Conservation (phyloP, 1,140 invertebrate genomes). For the Oryctes rhinoceros region DNA sequence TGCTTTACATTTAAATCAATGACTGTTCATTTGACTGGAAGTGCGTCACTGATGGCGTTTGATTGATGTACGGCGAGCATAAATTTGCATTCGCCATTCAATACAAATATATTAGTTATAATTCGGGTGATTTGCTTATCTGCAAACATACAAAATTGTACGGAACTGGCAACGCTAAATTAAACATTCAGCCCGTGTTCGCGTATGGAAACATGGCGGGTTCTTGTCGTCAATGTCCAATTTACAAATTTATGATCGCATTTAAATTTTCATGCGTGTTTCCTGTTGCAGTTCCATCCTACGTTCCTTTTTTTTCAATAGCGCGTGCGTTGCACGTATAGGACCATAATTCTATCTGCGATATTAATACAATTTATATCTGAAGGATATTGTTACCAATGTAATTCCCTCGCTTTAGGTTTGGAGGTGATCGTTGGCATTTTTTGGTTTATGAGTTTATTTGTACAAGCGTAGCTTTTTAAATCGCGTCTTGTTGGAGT, state of each 20-base stretch:
- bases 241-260: background rate
- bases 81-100: background rate
- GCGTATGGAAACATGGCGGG: background rate
- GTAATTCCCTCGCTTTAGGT: too few relatives aligned
- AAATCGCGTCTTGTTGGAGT: too few relatives aligned
- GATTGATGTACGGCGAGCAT: too few relatives aligned
- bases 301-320: background rate
- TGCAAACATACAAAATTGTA: background rate
- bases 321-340: background rate
- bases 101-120: constrained; percentile 8
- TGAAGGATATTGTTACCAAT: too few relatives aligned
- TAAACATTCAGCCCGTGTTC: background rate
- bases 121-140: background rate
- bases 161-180: background rate
- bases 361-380: background rate
- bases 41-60: too few relatives aligned
- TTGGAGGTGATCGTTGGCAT: too few relatives aligned
- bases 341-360: background rate
- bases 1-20: too few relatives aligned
- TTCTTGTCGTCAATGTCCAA: background rate
- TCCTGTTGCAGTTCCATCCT: background rate
- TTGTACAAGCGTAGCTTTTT: too few relatives aligned
- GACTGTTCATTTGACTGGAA: too few relatives aligned
- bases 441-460: too few relatives aligned
- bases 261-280: background rate